Conservation (phyloP, 92 coral and sea anemone species). For the Virgularia gustaviana region DNA sequence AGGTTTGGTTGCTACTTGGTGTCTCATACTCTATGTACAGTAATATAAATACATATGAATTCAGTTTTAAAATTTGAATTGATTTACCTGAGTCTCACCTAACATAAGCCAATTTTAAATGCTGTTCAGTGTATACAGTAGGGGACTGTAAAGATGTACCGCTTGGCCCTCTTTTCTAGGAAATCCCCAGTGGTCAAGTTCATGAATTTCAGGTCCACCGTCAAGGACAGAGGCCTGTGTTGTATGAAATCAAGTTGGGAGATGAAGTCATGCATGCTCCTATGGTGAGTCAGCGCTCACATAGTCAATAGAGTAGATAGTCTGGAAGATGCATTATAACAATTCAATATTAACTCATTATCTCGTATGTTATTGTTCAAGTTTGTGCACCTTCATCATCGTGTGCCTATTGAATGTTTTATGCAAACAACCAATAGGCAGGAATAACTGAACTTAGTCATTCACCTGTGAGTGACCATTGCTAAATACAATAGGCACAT, state of each 20-base stretch:
- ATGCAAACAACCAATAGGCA: too few species aligned
- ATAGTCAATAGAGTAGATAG: neutral
- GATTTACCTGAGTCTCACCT: neutral
- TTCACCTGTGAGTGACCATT: too few species aligned
- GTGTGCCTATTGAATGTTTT: too few species aligned
- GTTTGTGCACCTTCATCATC: neutral
- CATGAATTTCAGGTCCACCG: slow-evolving; percentile 98
- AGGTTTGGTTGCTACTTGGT: too few species aligned
- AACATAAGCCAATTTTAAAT: neutral
- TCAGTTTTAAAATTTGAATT: neutral
- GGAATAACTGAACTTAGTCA: too few species aligned
- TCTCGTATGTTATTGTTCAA: neutral
- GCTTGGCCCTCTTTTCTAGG: slow-evolving; percentile 45
- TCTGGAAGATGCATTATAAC: neutral
- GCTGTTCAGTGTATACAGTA: neutral
- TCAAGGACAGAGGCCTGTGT: slow-evolving; percentile 68
- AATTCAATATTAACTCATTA: neutral
- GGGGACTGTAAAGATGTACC: neutral
- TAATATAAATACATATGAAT: neutral
- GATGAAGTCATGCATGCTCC: slow-evolving; percentile 99
- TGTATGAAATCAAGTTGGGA: slow-evolving; percentile 88
- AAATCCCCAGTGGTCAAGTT: slow-evolving; percentile 86
- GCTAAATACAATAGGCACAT: too few species aligned
- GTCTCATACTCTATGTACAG: neutral
- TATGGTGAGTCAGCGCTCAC: slow-evolving; percentile 53